Evolutionary conservation across 2,888 invertebrate species (phyloP), one percentile per base, ranked within the genome.

Genomic region (Lochmaea capreae): DNA sequence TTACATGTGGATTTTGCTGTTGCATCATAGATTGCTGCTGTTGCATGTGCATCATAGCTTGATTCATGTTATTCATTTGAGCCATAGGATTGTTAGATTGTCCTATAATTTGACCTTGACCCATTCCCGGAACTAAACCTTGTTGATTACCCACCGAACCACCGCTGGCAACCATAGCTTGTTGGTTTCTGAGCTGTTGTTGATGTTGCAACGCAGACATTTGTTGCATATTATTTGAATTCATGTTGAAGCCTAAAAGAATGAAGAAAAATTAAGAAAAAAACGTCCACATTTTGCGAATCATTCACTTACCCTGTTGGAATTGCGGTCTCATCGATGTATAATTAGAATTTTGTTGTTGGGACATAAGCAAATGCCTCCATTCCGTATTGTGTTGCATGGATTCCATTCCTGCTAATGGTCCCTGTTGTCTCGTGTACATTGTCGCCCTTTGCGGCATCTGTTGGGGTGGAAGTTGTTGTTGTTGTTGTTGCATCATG

Each of bases 321-420:
- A 89, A 89, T 77, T 87, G 88, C 52, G 89, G 88, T 81, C 90
- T 84, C 87, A 89, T 89, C 18, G 85, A 81, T 71, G 85, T 88
- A 80, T 88, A 89, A 78, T 86, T 87, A 10, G 79, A 76, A 67
- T 80, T 83, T 77, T 90, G 90, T 78, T 90, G 90, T 79, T 88
- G 88, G 22, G 86, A 84, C 89, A 93, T 92, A 87, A 93, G 85
- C 77, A 93, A 86, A 82, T 93, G 92, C 78, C 92, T 90, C 90
- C 90, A 90, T 80, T 90, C 90, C 43, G 89, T 89, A 49, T 89
- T 90, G 66, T 86, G 86, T 74, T 87, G 87, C 75, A 90, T 88
- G 52, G 87, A 86, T 67, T 90, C 89, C 75, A 88, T 87, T 65
- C 89, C 89, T 43, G 76, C 78, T 74, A 90, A 89, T 18, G 80